Conservation (phyloP, 2,888 invertebrate genomes). For the Shargacucullia verbasci region DNA sequence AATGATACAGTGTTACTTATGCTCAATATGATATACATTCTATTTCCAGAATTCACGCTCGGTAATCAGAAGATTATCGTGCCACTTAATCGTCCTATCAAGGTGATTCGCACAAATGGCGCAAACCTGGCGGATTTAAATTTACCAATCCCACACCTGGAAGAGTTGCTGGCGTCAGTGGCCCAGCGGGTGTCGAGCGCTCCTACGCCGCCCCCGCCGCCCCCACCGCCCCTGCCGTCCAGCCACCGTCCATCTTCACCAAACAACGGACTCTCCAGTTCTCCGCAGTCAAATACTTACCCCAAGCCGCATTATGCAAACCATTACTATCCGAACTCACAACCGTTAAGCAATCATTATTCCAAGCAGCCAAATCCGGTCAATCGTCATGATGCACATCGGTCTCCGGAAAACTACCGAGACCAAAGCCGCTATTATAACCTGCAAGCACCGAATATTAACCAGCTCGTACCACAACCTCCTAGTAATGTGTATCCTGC, state of each 20-base stretch:
- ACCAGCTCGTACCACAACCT: neutral
- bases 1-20: too few species aligned
- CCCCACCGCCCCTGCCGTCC: too few species aligned
- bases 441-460: neutral
- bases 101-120: conserved; percentile 2
- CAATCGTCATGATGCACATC: neutral
- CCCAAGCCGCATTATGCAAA: neutral
- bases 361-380: neutral
- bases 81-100: conserved; percentile 8
- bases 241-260: too few species aligned
- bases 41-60: conserved; percentile 19
- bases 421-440: neutral
- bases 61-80: conserved; percentile 12
- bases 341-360: neutral
- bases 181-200: neutral
- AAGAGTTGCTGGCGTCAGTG: conserved; percentile 1
- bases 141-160: neutral
- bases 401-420: neutral
- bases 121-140: conserved; percentile 3
- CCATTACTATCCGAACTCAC: neutral
- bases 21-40: too few species aligned
- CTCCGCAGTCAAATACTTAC: too few species aligned
- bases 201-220: neutral
- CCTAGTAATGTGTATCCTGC: neutral
- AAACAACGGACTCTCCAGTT: neutral